Conservation (phyloP, 2,888 invertebrate genomes). For the Agrilus cyanescens region DNA sequence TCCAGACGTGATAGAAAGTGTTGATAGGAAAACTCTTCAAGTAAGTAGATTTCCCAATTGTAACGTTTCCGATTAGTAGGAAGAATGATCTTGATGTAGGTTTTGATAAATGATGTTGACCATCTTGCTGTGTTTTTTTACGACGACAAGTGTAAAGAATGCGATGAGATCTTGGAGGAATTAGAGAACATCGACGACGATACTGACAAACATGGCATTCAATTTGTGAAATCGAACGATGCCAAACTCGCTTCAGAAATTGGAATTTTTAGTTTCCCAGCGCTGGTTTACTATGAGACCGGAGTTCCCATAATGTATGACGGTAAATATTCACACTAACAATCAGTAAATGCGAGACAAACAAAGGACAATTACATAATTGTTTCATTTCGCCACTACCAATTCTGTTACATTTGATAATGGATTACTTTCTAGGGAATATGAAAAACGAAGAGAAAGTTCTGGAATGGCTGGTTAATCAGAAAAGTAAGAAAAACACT, state of each 20-base stretch:
- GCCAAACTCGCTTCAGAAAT: slow-evolving; percentile 80
- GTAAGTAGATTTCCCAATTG: slow-evolving; percentile 16
- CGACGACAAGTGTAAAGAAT: slow-evolving; percentile 76
- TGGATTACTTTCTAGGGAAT: slow-evolving; percentile 63
- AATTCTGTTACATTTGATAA: slow-evolving; percentile 5
- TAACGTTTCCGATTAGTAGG: not conserved
- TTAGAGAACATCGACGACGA: slow-evolving; percentile 88
- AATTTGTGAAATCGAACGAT: slow-evolving; percentile 88
- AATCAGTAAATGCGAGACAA: slow-evolving; percentile 10
- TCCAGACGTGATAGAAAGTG: slow-evolving; percentile 82
- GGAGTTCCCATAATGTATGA: slow-evolving; percentile 91
- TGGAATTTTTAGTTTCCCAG: slow-evolving; percentile 85
- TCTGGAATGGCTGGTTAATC: slow-evolving; percentile 90
- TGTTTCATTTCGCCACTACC: not conserved
- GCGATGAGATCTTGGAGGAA: slow-evolving; percentile 73
- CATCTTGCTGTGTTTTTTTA: slow-evolving; percentile 89
- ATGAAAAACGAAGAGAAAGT: slow-evolving; percentile 90
- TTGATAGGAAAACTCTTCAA: slow-evolving; percentile 81
- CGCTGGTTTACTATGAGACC: slow-evolving; percentile 85
- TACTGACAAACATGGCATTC: slow-evolving; percentile 83
- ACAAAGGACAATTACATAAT: slow-evolving; percentile 6
- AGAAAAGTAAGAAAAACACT: slow-evolving; percentile 76
- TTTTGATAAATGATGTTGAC: slow-evolving; percentile 79
- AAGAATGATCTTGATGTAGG: slow-evolving; percentile 26
- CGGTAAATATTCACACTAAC: slow-evolving; percentile 43